phyloP scores from a whole-genome alignment of 1,140 invertebrate species.

The Dinothrombium tinctorium region DNA sequence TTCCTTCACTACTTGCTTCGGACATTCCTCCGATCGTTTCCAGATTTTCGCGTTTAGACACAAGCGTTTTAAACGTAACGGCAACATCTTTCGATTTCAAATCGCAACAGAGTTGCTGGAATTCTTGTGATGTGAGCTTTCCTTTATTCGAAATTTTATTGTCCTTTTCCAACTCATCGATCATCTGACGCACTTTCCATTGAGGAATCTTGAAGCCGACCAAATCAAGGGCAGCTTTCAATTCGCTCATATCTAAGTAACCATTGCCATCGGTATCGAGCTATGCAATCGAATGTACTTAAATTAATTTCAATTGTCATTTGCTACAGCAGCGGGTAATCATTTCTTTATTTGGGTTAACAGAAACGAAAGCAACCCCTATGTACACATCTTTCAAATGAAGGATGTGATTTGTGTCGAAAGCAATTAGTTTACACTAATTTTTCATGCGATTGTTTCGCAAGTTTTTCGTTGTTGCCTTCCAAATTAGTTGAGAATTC shows the following conservation, averaged over 20 bases:
- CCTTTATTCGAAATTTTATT: conserved; percentile 26
- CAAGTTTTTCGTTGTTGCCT: too few relatives aligned
- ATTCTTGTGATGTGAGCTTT: conserved; percentile 53
- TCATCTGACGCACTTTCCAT: conserved; percentile 70
- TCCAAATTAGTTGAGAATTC: too few relatives aligned
- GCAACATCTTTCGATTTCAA: conserved; percentile 71
- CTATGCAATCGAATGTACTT: conserved; percentile 27
- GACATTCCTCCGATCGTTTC: conserved; percentile 81
- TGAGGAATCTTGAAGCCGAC: conserved; percentile 80
- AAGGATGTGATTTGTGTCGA: neutral
- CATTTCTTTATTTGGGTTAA: too few relatives aligned
- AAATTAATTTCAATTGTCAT: neutral
- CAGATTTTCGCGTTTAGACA: conserved; percentile 76
- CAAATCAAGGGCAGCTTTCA: conserved; percentile 64
- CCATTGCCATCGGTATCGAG: conserved; percentile 75
- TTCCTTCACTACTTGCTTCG: conserved; percentile 70
- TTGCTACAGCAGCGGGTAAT: too few relatives aligned
- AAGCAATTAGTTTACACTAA: neutral
- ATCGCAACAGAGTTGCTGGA: conserved; percentile 58
- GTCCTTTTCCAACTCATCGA: conserved; percentile 35
- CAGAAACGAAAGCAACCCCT: neutral
- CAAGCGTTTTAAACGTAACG: conserved; percentile 67
- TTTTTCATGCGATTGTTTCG: neutral
- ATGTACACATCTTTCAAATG: neutral
- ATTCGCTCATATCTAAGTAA: conserved; percentile 61